phyloP scores from a whole-genome alignment of 2,888 invertebrate genomes.

The Chironomus riparius region DNA sequence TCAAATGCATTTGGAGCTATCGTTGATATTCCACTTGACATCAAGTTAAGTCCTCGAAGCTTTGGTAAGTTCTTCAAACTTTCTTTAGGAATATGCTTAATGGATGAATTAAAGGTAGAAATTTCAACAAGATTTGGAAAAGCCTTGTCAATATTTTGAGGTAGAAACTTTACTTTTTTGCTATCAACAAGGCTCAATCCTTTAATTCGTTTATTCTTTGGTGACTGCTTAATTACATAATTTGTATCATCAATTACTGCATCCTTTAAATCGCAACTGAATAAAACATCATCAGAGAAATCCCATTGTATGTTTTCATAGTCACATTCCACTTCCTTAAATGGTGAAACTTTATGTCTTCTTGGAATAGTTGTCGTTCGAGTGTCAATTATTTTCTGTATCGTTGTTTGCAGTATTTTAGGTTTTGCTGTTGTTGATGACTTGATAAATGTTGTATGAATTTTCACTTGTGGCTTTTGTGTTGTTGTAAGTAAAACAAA shows the following conservation, averaged over 20 bases:
- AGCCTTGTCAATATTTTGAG: neutral
- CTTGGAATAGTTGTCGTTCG: neutral
- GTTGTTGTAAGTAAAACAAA: neutral
- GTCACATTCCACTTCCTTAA: neutral
- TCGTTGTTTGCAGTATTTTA: neutral
- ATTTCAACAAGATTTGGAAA: neutral
- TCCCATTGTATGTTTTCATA: neutral
- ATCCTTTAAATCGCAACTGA: neutral
- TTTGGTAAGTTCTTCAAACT: slow-evolving; percentile 25
- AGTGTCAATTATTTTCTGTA: neutral
- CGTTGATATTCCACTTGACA: slow-evolving; percentile 28
- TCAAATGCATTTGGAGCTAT: slow-evolving; percentile 28
- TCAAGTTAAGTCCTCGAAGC: slow-evolving; percentile 28
- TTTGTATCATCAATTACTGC: neutral
- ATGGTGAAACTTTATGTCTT: neutral
- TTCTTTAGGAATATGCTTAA: neutral
- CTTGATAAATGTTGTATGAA: neutral
- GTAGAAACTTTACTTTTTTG: neutral
- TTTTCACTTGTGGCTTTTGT: neutral
- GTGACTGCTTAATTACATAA: slow-evolving; percentile 2
- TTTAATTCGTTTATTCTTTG: neutral
- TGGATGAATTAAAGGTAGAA: neutral
- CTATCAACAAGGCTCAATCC: neutral
- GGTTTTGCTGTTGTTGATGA: neutral
- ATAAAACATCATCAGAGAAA: neutral